Percentiles rank a stretch among this genome's conserved stretches.
Conservation (phyloP, 2,797 vertebrate species). For the Emys orbicularis region DNA sequence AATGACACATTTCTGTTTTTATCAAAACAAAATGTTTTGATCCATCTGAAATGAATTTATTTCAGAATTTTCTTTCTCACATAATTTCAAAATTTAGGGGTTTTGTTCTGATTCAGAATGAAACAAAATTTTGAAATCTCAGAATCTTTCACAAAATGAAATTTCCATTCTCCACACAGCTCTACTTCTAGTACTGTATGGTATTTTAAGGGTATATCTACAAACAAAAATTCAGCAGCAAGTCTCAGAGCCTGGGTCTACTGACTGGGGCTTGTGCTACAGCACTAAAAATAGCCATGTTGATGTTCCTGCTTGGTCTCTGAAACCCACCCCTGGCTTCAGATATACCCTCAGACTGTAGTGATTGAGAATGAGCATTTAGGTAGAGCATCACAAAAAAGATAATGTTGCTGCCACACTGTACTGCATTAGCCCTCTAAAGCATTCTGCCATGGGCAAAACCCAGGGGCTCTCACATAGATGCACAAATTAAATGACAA, state of each 20-base stretch:
- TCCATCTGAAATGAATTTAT: not conserved
- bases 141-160: not conserved
- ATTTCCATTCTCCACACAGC: not conserved
- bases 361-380: not conserved
- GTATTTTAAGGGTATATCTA: not conserved
- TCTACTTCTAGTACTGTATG: not conserved
- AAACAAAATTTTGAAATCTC: not conserved
- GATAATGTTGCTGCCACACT: not conserved
- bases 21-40: not conserved
- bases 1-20: not conserved
- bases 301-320: not conserved
- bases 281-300: not conserved
- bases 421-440: slow-evolving; percentile 27
- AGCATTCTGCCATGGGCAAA: not conserved
- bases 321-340: not conserved
- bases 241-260: not conserved
- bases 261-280: not conserved
- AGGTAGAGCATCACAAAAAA: slow-evolving; percentile 33
- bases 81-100: not conserved
- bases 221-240: not conserved
- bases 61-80: not conserved
- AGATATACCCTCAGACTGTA: not conserved
- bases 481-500: slow-evolving; percentile 46
- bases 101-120: not conserved
- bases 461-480: not conserved